Percentiles rank a stretch among this genome's conserved stretches.
These are phyloP conservation scores for Synanthedon tipuliformis DNA, from an alignment of 2,888 invertebrate genomes.

Conservation along the genomic window DNA sequence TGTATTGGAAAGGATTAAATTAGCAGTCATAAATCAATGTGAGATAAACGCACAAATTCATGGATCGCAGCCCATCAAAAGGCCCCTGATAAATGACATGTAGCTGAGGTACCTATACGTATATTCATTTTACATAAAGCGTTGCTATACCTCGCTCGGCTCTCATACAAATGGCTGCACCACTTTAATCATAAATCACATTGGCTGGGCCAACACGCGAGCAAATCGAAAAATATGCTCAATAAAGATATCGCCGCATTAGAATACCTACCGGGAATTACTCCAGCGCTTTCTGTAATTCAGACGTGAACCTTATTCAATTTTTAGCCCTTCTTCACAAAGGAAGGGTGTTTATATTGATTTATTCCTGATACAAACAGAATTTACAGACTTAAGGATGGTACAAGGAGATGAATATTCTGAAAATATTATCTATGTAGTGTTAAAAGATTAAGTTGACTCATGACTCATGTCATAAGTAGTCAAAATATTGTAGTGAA, in stretches of 20 bases:
- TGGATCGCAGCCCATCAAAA: slow-evolving; percentile 25
- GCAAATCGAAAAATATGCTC: slow-evolving; percentile 42
- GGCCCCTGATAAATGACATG: slow-evolving; percentile 30
- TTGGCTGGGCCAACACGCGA: slow-evolving; percentile 19
- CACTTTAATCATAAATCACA: slow-evolving; percentile 38
- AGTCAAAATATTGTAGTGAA: too few relatives aligned
- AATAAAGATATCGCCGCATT: slow-evolving; percentile 31
- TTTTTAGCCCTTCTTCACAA: slow-evolving; percentile 8
- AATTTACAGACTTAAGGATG: too few relatives aligned
- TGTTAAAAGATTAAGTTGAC: too few relatives aligned
- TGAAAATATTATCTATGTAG: too few relatives aligned
- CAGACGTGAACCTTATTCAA: slow-evolving; percentile 9
- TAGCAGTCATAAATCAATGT: slow-evolving; percentile 6
- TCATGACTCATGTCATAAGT: too few relatives aligned
- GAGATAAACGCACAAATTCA: slow-evolving; percentile 16
- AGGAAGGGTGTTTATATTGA: not conserved
- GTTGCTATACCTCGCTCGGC: slow-evolving; percentile 5
- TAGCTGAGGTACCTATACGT: slow-evolving; percentile 7
- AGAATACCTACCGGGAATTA: slow-evolving; percentile 15
- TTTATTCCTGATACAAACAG: too few relatives aligned
- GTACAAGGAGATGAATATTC: too few relatives aligned
- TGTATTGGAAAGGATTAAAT: slow-evolving; percentile 8
- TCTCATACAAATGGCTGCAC: slow-evolving; percentile 11
- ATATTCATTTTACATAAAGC: slow-evolving; percentile 4
- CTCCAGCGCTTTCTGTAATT: slow-evolving; percentile 6